A percentile compares a stretch with the other conserved stretches of the same genome.
phyloP scores from a whole-genome alignment of 2,888 invertebrate genomes.

The Lucinisca nassula region DNA sequence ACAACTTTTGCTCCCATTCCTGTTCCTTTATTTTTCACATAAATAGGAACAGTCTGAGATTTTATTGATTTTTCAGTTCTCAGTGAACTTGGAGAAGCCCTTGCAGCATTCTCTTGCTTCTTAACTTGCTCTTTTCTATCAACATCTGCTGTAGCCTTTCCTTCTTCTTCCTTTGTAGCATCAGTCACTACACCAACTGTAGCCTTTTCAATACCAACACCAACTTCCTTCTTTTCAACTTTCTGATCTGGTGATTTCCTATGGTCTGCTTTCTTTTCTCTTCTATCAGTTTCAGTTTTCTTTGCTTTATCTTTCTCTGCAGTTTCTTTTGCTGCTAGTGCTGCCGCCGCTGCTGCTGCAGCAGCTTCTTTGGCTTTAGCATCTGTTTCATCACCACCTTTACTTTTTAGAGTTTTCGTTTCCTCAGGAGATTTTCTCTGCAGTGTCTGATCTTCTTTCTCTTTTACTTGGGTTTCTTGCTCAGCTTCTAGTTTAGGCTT shows the following conservation, averaged over 20 bases:
- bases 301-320: conserved; percentile 38
- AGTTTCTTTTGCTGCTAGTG: conserved; percentile 20
- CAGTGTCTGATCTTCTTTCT: neutral
- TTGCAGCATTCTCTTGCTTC: neutral
- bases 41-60: conserved; percentile 7
- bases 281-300: conserved; percentile 32
- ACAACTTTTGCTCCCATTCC: neutral
- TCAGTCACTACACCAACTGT: conserved; percentile 29
- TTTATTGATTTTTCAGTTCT: neutral
- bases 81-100: neutral
- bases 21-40: neutral
- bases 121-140: neutral
- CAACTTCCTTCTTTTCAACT: conserved; percentile 35
- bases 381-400: conserved; percentile 8
- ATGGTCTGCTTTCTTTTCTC: conserved; percentile 22
- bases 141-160: neutral
- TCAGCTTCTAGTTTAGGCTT: neutral
- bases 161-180: conserved; percentile 26
- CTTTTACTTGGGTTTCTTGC: conserved; percentile 30
- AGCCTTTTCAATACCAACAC: conserved; percentile 38
- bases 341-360: conserved; percentile 2
- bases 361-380: conserved; percentile 3
- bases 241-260: conserved; percentile 29
- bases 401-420: conserved; percentile 28
- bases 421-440: neutral